Conservation (phyloP, 2,113 vertebrate genomes). For the Ictalurus punctatus region DNA sequence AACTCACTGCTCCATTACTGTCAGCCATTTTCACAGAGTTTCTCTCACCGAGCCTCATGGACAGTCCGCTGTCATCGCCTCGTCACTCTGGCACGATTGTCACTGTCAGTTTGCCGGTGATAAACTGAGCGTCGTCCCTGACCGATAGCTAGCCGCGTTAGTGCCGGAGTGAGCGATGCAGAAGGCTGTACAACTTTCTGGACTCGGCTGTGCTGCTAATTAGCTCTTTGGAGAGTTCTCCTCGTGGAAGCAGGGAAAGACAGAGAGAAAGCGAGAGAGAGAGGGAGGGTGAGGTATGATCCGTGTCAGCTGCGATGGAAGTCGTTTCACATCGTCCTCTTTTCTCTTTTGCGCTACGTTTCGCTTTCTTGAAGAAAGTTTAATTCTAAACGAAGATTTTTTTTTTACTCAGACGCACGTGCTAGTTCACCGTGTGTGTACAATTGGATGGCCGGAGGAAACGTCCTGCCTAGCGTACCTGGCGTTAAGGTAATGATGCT, state of each 20-base stretch:
- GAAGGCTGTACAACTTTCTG: slow-evolving; percentile 79
- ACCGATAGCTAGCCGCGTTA: slow-evolving; percentile 74
- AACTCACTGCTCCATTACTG: not conserved
- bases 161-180: slow-evolving; percentile 62
- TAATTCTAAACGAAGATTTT: slow-evolving; percentile 41
- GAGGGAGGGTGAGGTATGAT: slow-evolving; percentile 60
- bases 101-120: slow-evolving; percentile 79
- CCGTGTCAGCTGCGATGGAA: slow-evolving; percentile 35
- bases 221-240: slow-evolving; percentile 99
- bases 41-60: slow-evolving; percentile 60
- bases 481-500: slow-evolving; percentile 56
- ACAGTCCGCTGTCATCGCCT: slow-evolving; percentile 74
- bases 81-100: slow-evolving; percentile 81
- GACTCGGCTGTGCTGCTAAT: slow-evolving; percentile 95
- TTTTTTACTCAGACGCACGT: not conserved
- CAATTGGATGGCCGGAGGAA: not conserved
- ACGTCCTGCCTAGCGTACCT: not conserved
- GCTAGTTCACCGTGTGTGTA: not conserved
- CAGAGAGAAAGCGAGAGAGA: slow-evolving; percentile 58
- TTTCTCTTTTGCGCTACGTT: not conserved
- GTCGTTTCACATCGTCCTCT: slow-evolving; percentile 16
- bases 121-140: slow-evolving; percentile 76
- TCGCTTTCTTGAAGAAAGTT: slow-evolving; percentile 1
- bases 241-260: slow-evolving; percentile 80
- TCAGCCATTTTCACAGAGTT: slow-evolving; percentile 5